Evolutionary conservation across 2,113 vertebrate genomes (phyloP).

Genomic region (Smithornis capensis): DNA sequence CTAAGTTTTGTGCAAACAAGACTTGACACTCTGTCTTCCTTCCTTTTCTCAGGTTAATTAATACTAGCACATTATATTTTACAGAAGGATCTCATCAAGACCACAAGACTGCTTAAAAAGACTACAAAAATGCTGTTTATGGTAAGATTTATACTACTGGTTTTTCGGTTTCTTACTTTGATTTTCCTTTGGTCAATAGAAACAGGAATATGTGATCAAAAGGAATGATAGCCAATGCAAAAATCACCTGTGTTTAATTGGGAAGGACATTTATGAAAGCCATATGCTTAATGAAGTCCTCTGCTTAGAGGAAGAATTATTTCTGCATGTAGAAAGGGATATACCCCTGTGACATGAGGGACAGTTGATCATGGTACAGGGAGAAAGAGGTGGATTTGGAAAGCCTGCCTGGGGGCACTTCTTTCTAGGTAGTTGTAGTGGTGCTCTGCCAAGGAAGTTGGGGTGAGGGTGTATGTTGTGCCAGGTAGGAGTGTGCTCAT

Average conservation of each 20-base stretch:
- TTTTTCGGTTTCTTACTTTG: constrained; percentile 10
- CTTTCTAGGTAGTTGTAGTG: not conserved
- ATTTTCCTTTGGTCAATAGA: not conserved
- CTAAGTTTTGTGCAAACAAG: not conserved
- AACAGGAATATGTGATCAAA: not conserved
- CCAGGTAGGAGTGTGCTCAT: not conserved
- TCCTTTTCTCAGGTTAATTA: not conserved
- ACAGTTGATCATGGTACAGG: rapidly evolving
- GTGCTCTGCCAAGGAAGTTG: not conserved
- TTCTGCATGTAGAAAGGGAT: not conserved
- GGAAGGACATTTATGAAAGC: not conserved
- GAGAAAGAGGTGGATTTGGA: not conserved
- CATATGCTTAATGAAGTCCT: not conserved
- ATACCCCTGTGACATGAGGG: not conserved
- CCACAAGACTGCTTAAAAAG: constrained; percentile 68
- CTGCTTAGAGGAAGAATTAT: not conserved
- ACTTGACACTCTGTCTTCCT: not conserved
- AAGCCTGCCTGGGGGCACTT: not conserved
- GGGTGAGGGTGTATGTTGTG: not conserved
- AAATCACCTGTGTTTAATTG: not conserved
- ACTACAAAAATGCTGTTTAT: constrained; percentile 66
- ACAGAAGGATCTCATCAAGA: constrained; percentile 70
- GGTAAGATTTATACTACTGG: constrained; percentile 51
- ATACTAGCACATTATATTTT: constrained; percentile 20
- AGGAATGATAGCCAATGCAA: not conserved